A percentile compares a stretch with the other conserved stretches of the same genome.
Conservation (phyloP, 2,888 invertebrate genomes). For the Ditula angustiorana region DNA sequence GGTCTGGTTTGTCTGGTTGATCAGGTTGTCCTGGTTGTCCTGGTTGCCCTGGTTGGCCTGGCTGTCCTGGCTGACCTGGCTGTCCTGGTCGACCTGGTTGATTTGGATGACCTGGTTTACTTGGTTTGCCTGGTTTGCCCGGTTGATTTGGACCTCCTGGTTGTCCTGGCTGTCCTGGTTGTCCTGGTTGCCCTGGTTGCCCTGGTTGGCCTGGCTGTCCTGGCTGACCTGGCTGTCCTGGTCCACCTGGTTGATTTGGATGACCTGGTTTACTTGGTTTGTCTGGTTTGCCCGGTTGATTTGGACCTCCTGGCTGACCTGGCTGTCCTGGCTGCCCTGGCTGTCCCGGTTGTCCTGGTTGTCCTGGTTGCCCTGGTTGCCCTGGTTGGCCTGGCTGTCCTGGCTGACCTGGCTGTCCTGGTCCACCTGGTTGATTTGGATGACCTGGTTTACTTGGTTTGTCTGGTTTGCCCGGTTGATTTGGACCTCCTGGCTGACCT, state of each 20-base stretch:
- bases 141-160: neutral
- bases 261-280: neutral
- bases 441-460: too few species aligned
- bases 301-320: neutral
- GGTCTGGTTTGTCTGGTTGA: too few species aligned
- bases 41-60: neutral
- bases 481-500: neutral
- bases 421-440: neutral
- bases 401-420: neutral
- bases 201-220: neutral
- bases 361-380: neutral
- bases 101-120: neutral
- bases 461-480: neutral
- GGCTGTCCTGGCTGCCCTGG: too few species aligned
- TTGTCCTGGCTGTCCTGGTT: neutral
- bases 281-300: neutral
- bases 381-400: neutral
- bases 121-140: neutral
- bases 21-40: neutral
- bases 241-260: neutral
- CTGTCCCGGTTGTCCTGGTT: neutral
- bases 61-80: neutral
- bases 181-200: neutral
- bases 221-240: neutral
- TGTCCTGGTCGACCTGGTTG: neutral